A percentile compares a stretch with the other conserved stretches of the same genome.
These are phyloP conservation scores for Psephotus haematonotus DNA, from an alignment of 2,113 vertebrate genomes.

Conservation along the genomic window DNA sequence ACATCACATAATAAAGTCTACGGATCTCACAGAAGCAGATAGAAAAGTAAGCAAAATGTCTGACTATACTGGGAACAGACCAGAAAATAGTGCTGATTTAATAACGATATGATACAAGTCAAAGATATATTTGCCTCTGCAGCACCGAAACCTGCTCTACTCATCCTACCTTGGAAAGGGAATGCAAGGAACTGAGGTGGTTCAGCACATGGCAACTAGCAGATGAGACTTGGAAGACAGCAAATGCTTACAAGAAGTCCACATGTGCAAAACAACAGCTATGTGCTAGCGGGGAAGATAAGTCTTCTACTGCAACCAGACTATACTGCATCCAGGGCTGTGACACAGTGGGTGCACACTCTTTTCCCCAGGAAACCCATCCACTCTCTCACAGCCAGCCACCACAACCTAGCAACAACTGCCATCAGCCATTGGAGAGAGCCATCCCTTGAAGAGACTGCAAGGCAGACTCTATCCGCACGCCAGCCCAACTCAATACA, in stretches of 20 bases:
- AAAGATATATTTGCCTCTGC: background rate
- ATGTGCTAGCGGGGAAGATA: background rate
- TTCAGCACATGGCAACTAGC: background rate
- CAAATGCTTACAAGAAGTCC: background rate
- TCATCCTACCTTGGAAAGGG: background rate
- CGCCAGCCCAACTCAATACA: background rate
- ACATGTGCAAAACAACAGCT: background rate
- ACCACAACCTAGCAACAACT: background rate
- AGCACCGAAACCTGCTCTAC: background rate
- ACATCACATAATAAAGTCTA: background rate
- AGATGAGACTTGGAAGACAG: background rate
- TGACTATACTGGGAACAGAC: background rate
- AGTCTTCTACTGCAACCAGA: background rate
- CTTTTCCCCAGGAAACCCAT: background rate
- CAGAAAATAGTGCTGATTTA: background rate
- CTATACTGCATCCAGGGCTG: background rate
- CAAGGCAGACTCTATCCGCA: background rate
- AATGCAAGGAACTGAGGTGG: background rate
- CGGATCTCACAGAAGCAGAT: background rate
- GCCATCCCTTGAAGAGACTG: background rate
- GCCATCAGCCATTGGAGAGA: background rate
- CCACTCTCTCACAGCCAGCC: background rate
- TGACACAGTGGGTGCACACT: fast-evolving
- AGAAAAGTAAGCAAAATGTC: background rate
- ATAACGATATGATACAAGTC: background rate